Evolutionary conservation across 2,888 invertebrate species (phyloP), one percentile per base, ranked within the genome.

Genomic region (Napeogenes inachia): DNA sequence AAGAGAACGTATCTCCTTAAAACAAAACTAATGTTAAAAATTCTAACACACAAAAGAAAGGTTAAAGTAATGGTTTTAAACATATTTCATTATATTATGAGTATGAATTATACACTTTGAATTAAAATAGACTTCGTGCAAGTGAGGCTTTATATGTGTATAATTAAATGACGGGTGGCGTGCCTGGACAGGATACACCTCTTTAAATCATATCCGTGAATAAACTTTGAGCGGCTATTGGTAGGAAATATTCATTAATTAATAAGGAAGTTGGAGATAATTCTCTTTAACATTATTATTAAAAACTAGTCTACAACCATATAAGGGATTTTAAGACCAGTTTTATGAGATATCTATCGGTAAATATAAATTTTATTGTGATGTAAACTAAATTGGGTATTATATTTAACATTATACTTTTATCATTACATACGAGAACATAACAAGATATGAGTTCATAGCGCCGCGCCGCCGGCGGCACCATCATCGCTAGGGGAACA

Each of bases 161-260:
- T 85, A 86, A 89, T 89, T 88, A 87, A 87, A 88, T 88, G 83
- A 84, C 77, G 78, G 81, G 81, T 78, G 79, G 79, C 78, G 78
- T 79, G 77, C 73, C 71, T 72, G 69, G 66, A 70, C 74, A 72
- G 75, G 75, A 75, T 74, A 78, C 76, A 77, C 79, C 81, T 79
- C 79, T 82, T 84, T 86, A 83, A 84, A 86, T 87, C 82, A 86
- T 86, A 82, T 81, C 75, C 69, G 62, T 62, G 65, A 69, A 75
- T 72, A 73, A 72, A 70, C 47, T 62, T 45, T 59, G 61, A 64
- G 57, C 47, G 64, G 58, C 61, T 59, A 62, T 64, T 64, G 62
- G 64, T 64, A 59, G 64, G 54, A 8, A 50, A 50, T 13, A 50
- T 30, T 30, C 30, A 50, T 12, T 30, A 30, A 50, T 5, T 50